phyloP scores from a whole-genome alignment of 2,888 invertebrate genomes.

The Nasonia oneida region DNA sequence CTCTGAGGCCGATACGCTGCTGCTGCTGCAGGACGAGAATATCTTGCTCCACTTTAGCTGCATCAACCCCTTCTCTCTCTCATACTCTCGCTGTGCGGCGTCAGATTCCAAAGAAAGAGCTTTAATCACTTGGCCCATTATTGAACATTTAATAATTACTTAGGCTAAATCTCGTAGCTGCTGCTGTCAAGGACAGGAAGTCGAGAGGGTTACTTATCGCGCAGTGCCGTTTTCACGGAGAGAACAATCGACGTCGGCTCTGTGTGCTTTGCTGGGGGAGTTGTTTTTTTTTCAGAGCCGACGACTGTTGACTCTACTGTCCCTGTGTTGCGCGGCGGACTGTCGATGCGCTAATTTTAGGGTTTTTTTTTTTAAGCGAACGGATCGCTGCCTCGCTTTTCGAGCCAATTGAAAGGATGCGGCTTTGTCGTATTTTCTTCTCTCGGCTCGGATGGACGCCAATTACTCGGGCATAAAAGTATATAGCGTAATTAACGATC shows the following conservation, averaged over 20 bases:
- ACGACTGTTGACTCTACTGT: no score
- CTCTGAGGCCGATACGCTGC: not conserved
- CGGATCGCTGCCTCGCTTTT: not conserved
- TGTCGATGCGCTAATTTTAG: not conserved
- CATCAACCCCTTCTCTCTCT: not conserved
- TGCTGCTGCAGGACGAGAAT: constrained; percentile 38
- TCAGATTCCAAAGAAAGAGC: not conserved
- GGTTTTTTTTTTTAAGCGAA: not conserved
- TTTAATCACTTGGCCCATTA: constrained; percentile 34
- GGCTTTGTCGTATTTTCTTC: no score
- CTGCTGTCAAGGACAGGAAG: not conserved
- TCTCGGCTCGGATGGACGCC: no score
- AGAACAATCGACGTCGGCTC: not conserved
- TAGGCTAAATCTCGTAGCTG: not conserved
- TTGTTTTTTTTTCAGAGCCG: no score
- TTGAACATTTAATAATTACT: constrained; percentile 52
- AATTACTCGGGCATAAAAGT: no score
- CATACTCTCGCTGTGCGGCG: not conserved
- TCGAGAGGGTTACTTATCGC: not conserved
- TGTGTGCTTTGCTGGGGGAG: no score
- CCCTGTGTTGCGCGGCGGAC: no score
- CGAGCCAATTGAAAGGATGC: not conserved
- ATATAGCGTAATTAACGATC: no score
- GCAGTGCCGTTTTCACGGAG: not conserved
- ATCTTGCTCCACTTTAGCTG: constrained; percentile 46